Conservation (phyloP, 2,888 invertebrate genomes). For the Norana najaformis region DNA sequence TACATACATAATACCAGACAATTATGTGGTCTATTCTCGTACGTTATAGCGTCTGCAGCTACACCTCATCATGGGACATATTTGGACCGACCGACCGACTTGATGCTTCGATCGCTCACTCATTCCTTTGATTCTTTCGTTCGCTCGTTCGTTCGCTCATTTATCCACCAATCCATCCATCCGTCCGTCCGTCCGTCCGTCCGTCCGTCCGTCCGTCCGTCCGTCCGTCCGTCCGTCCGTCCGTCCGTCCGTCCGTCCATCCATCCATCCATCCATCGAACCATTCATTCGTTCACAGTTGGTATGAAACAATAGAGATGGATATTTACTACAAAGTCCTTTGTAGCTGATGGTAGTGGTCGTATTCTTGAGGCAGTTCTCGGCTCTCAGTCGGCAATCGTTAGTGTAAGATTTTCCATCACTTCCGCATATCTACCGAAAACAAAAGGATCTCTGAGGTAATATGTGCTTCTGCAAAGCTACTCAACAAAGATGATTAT, state of each 20-base stretch:
- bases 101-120: neutral
- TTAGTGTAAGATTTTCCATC: slow-evolving; percentile 83
- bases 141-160: too few species aligned
- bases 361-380: slow-evolving; percentile 25
- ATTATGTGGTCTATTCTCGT: too few species aligned
- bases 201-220: neutral
- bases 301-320: neutral
- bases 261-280: neutral
- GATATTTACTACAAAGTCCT: slow-evolving; percentile 31
- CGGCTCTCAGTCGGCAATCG: slow-evolving; percentile 73
- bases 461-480: neutral
- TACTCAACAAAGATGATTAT: neutral
- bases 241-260: neutral
- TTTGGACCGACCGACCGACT: too few species aligned
- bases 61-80: too few species aligned
- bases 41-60: too few species aligned
- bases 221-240: neutral
- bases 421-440: slow-evolving; percentile 76
- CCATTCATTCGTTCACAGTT: neutral
- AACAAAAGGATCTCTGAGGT: neutral
- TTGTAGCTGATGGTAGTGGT: slow-evolving; percentile 16
- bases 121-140: too few species aligned
- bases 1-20: too few species aligned
- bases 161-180: neutral
- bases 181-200: neutral